Conservation (phyloP, 2,888 invertebrate genomes). For the Aleiodes alternator region DNA sequence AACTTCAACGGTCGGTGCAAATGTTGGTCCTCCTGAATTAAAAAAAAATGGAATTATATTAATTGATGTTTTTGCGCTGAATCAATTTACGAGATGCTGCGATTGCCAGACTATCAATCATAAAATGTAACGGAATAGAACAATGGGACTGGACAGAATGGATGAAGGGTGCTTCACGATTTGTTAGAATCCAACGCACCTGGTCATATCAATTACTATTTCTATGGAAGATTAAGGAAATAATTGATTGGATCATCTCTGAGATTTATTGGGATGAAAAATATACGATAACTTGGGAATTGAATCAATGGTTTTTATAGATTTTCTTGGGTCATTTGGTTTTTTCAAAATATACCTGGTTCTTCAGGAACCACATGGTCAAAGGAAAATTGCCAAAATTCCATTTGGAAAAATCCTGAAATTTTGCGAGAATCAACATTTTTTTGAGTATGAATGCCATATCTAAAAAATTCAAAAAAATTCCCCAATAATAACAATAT, state of each 20-base stretch:
- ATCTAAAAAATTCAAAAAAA: too few species aligned
- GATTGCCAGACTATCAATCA: conserved; percentile 29
- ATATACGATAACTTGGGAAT: background rate
- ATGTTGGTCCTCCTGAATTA: background rate
- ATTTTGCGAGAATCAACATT: too few species aligned
- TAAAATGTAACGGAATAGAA: background rate
- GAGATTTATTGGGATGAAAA: background rate
- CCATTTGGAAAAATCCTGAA: too few species aligned
- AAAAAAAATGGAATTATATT: conserved; percentile 25
- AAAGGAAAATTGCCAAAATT: too few species aligned
- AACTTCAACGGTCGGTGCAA: conserved; percentile 59
- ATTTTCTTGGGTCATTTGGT: too few species aligned
- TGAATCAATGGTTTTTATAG: background rate
- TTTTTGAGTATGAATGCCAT: too few species aligned
- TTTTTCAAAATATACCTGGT: too few species aligned
- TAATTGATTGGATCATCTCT: conserved; percentile 15
- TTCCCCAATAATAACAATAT: too few species aligned
- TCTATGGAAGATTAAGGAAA: background rate
- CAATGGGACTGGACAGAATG: conserved; percentile 13
- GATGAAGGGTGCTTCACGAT: conserved; percentile 29
- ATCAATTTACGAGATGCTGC: conserved; percentile 19
- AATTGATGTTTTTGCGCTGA: background rate
- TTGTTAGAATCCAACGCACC: conserved; percentile 49
- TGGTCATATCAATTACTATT: conserved; percentile 46
- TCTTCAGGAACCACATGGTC: too few species aligned